Base-by-base conservation (phyloP, 2,888 invertebrate species). In the Cephus rjabovi region DNA sequence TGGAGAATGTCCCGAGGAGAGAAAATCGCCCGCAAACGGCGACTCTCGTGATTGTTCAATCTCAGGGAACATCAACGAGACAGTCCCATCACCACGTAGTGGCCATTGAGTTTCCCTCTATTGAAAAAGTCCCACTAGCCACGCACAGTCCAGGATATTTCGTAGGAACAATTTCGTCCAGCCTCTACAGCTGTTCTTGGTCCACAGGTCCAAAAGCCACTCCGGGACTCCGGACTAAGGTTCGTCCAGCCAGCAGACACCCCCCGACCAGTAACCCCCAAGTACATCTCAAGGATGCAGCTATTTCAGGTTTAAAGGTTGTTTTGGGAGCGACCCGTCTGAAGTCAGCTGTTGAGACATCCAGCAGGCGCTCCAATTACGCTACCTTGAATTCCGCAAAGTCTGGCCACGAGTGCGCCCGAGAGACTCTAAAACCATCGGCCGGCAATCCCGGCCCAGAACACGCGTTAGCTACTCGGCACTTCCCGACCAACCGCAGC, bases 341-440 rank as follows among this genome's bases (percentile, higher is more conserved):
- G 77, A 75, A 77, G 77, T 77, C 77, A 77, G 37, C 75, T 69
- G 70, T 33, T 77, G 75, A 77, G 77, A 77, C 77, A 69, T 33
- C 75, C 23, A 9, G 56, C 23, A 56, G 56, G 2, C 40, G 9
- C 31, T 56, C 56, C 23, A 56, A 56, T 56, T 23, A 56, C 15
- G 23, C 56, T 1, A 23, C 23, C 23, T 56, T 2, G 23, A 23
- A 56, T 56, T 6, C 23, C 23, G 23, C 56, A 56, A 23, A 56
- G 56, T 56, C 56, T 56, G 23, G 56, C 6, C 23, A 9, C 23
- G 56, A 56, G 56, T 56, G 56, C 56, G 56, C 56, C 23, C 56
- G 15, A 56, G 56, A 56, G 56, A 56, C 56, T 56, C 23, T 9
- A 33, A 4, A 33, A 33, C 33, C 33, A 33, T 33, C 33, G 33